Base-by-base conservation (phyloP, 2,888 invertebrate species). In the Ophioninae sp. region DNA sequence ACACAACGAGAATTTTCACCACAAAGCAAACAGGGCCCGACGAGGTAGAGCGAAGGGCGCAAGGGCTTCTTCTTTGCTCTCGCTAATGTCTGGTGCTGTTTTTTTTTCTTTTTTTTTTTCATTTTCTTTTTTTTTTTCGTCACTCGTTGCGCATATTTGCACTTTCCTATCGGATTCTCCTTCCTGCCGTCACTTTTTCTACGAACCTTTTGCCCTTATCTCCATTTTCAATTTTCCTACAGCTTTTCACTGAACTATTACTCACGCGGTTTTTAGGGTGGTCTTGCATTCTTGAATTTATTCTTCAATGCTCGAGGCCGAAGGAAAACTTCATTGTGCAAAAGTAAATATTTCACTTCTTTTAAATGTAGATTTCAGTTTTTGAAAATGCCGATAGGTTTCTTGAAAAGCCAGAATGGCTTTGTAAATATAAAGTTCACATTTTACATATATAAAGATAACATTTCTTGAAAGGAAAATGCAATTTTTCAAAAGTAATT, bases 1-100 rank as follows among this genome's bases (percentile, higher is more conserved):
- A 75, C 64, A 83, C 77, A 78, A 72, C 67, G 50, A 73, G 73
- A 65, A 72, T 62, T 81, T 75, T 67, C 72, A 61, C 44, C 67
- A 72, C 70, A 81, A 79, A 84, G 79, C 20, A 64, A 67, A 30
- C 59, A 57, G 69, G 72, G 65, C 67, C 72, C 41, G 62, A 39
- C 30, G 62, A 72, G 84, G 78, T 74, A 78, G 57, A 77, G 68
- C 73, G 62, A 57, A 69, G 70, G 74, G 74, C 64, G 75, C 37
- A 30, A 37, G 21, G 21, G n/a, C 56, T 79, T 61, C 64, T 76
- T 73, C 72, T 75, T 81, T 61, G 73, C 61, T 50, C 73, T 68
- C 79, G 23, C 41, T 72, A 21, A 50, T 67, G 68, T 65, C 69
- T 50, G 56, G 20, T 37, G 20, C 50, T 30, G 30, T 30, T 30